These are phyloP conservation scores for Tenodera sinensis DNA, from an alignment of 2,888 invertebrate species.

Conservation along the genomic window DNA sequence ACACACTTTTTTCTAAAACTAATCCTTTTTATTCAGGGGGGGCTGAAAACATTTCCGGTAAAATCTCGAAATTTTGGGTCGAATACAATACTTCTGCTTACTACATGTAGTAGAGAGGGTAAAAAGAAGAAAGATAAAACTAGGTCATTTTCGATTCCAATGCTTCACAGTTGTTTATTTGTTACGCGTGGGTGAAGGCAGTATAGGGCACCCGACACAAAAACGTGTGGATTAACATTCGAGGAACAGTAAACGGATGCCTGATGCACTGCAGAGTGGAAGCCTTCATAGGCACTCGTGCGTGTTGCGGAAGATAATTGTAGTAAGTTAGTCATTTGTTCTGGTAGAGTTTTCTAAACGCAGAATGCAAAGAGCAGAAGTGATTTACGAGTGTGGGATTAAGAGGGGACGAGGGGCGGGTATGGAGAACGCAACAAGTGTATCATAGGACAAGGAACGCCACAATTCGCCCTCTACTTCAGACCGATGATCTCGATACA, in stretches of 20 bases:
- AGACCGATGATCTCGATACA: neutral
- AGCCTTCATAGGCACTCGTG: neutral
- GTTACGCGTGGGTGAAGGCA: no score
- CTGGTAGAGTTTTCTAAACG: neutral
- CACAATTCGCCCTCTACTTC: neutral
- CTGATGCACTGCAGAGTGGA: neutral
- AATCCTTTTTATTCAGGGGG: no score
- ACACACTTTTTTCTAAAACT: no score
- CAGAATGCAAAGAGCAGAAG: neutral
- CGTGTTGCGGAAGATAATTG: neutral
- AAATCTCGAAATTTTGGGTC: no score
- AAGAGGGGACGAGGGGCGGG: neutral
- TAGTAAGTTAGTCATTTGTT: neutral
- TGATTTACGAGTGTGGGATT: neutral
- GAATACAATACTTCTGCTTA: no score
- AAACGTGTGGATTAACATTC: neutral
- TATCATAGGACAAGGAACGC: neutral
- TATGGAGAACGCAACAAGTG: neutral
- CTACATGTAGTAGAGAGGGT: no score
- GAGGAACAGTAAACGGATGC: neutral
- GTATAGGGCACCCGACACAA: neutral
- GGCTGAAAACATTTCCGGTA: no score
- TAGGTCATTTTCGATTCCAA: no score
- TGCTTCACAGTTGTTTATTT: no score
- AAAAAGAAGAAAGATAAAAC: no score